Percentiles rank a stretch among this genome's conserved stretches.
These are phyloP conservation scores for Pantherophis guttatus DNA, from an alignment of 2,113 vertebrate species.

Conservation along the genomic window DNA sequence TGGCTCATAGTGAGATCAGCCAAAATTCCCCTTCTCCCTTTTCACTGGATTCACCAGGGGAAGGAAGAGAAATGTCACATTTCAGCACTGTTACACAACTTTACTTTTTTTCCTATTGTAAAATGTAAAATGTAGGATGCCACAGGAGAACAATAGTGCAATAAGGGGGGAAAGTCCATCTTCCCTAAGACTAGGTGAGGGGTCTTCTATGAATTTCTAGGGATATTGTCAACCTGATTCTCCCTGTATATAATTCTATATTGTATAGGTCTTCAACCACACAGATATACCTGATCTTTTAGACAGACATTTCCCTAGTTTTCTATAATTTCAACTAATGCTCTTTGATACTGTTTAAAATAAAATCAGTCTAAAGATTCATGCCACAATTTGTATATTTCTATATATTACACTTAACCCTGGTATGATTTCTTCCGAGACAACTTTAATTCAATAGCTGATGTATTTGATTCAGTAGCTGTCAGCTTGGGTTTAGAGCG, in stretches of 20 bases:
- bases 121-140: neutral
- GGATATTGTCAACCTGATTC: neutral
- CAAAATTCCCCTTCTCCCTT: neutral
- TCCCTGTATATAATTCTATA: neutral
- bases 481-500: conserved; percentile 47
- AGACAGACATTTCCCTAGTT: neutral
- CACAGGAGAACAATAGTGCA: neutral
- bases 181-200: no score
- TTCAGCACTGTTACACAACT: neutral
- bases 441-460: conserved; percentile 45
- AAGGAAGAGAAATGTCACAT: neutral
- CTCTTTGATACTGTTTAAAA: neutral
- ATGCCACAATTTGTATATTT: neutral
- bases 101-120: neutral
- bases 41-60: neutral
- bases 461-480: conserved; percentile 49
- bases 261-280: neutral
- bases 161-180: no score
- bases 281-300: neutral
- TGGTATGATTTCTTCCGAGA: conserved; percentile 50
- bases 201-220: neutral
- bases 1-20: neutral
- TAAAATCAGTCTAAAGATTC: conserved; percentile 11
- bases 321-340: neutral
- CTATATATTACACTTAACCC: conserved; percentile 41